Evolutionary conservation across 30 jellyfish, hydroid and myxozoan genomes (phyloP).

Genomic region (Hydractinia symbiolongicarpus): DNA sequence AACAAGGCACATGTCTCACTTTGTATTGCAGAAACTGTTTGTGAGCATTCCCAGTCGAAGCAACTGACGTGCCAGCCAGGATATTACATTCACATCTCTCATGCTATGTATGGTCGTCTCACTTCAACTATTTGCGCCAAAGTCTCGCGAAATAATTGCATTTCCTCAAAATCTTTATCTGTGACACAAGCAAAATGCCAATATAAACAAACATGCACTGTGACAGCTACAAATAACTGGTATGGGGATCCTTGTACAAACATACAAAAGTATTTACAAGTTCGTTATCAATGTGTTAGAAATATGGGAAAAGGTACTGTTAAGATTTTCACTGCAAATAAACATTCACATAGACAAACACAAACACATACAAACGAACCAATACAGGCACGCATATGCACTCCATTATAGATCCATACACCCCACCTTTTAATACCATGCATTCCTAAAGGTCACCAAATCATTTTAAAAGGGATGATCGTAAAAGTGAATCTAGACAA

Average conservation of each 20-base stretch:
- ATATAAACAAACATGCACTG: neutral
- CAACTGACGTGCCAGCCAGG: neutral
- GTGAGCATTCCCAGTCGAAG: neutral
- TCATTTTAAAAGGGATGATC: too few relatives aligned
- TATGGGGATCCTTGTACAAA: neutral
- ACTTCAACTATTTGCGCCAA: neutral
- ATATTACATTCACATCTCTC: neutral
- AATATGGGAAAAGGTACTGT: neutral
- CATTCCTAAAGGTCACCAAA: too few relatives aligned
- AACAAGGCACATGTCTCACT: neutral
- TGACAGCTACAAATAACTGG: neutral
- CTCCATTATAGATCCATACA: too few relatives aligned
- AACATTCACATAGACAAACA: too few relatives aligned
- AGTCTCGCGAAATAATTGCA: neutral
- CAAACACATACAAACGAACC: too few relatives aligned
- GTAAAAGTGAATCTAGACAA: too few relatives aligned
- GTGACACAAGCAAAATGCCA: neutral
- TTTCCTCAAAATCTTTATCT: neutral
- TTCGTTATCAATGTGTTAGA: constrained; percentile 4
- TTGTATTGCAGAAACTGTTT: neutral
- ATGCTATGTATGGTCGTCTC: constrained; percentile 13
- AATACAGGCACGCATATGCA: too few relatives aligned
- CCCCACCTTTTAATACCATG: too few relatives aligned
- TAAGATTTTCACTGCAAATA: too few relatives aligned
- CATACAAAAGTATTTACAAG: neutral